Conservation (phyloP, 2,797 vertebrate species). For the Megalops cyprinoides region DNA sequence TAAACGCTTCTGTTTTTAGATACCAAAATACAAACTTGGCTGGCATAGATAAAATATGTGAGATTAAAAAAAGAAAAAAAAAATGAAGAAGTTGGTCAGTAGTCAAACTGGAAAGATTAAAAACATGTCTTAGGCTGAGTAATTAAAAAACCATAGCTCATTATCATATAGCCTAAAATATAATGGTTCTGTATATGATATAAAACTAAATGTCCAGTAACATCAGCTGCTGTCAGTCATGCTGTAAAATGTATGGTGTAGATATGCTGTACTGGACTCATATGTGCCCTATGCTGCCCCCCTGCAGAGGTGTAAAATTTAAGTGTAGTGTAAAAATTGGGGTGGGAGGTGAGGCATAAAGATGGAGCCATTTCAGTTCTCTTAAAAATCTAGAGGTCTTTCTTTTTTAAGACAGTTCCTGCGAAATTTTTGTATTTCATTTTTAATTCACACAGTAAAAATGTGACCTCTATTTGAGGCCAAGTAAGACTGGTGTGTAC, state of each 20-base stretch:
- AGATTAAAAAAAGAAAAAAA: background rate
- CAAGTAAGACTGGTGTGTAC: no score
- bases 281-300: background rate
- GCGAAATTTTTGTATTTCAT: no score
- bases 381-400: no score
- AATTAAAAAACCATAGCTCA: background rate
- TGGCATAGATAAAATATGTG: no score
- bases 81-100: no score
- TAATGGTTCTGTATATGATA: background rate
- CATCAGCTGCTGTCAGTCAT: background rate
- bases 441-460: no score
- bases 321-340: background rate
- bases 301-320: background rate
- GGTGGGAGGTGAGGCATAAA: background rate
- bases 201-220: background rate
- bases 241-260: background rate
- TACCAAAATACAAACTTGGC: background rate
- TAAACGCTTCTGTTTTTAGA: background rate
- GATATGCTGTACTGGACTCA: background rate
- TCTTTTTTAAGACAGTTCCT: no score
- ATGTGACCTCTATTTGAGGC: background rate
- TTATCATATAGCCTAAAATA: background rate
- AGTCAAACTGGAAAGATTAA: no score
- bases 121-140: background rate
- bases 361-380: background rate